Evolutionary conservation across 2,797 vertebrate genomes (phyloP).

Genomic region (Gallinago nigripennis): DNA sequence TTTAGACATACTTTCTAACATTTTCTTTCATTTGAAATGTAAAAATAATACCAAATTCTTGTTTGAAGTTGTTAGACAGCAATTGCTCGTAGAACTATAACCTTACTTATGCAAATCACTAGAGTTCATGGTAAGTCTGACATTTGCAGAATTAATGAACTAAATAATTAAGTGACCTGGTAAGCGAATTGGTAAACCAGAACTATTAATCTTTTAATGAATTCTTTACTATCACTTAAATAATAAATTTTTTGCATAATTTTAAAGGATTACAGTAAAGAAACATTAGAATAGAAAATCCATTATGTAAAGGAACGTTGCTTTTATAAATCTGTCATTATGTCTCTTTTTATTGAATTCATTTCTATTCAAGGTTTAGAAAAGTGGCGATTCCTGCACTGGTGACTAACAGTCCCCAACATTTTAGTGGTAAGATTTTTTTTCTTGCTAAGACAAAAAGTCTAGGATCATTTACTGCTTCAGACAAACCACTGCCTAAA

Average conservation of each 20-base stretch:
- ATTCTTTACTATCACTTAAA: conserved; percentile 80
- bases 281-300: conserved; percentile 77
- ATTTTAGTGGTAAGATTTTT: conserved; percentile 53
- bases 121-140: conserved; percentile 87
- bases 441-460: conserved; percentile 65
- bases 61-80: conserved; percentile 64
- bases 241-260: conserved; percentile 76
- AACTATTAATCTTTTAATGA: conserved; percentile 82
- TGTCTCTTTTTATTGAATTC: conserved; percentile 76
- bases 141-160: conserved; percentile 96
- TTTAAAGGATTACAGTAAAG: conserved; percentile 76
- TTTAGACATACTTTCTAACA: not conserved
- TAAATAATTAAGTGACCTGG: conserved; percentile 97
- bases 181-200: conserved; percentile 92
- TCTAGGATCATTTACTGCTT: conserved; percentile 75
- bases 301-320: conserved; percentile 74
- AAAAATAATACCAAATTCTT: conserved; percentile 69
- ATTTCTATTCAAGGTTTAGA: conserved; percentile 72
- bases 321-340: conserved; percentile 79
- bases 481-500: conserved; percentile 67
- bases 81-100: conserved; percentile 69
- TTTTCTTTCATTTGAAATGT: conserved; percentile 44
- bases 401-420: conserved; percentile 72
- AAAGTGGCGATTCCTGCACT: conserved; percentile 66
- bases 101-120: conserved; percentile 88